These are phyloP conservation scores for Dendrolimus houi DNA, from an alignment of 2,888 invertebrate species.

Conservation along the genomic window DNA sequence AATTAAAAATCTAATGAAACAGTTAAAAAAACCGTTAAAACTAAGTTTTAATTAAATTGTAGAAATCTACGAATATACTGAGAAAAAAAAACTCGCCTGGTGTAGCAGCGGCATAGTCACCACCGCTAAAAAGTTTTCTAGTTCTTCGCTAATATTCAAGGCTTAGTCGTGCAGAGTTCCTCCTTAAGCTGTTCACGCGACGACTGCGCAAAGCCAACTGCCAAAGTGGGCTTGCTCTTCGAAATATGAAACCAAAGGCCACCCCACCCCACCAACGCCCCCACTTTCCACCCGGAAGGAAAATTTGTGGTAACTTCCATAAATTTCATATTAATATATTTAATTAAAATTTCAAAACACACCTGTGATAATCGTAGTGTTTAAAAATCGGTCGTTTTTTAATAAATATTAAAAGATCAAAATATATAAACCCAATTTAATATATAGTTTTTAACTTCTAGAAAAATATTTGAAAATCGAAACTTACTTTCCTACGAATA, in stretches of 20 bases:
- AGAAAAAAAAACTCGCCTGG: conserved; percentile 36
- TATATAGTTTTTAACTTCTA: no score
- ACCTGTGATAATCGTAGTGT: no score
- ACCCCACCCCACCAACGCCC: conserved; percentile 29
- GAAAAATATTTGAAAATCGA: no score
- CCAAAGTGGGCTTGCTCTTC: conserved; percentile 24
- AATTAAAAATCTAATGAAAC: no score
- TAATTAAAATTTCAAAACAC: background rate
- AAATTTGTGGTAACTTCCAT: background rate
- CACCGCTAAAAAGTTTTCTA: conserved; percentile 38
- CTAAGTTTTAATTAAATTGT: no score
- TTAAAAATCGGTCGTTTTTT: no score
- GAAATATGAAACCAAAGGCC: conserved; percentile 41
- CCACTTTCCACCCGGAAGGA: conserved; percentile 1
- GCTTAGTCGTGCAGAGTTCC: background rate
- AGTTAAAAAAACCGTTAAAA: no score
- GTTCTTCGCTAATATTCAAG: conserved; percentile 14
- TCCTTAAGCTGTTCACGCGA: conserved; percentile 25
- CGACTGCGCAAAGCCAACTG: conserved; percentile 53
- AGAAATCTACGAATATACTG: no score
- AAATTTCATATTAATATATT: background rate
- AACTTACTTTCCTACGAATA: no score
- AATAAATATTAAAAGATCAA: no score
- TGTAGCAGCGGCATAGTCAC: conserved; percentile 56
- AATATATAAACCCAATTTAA: no score